Conservation (phyloP, 2,888 invertebrate species). For the Drosophila ezoana region DNA sequence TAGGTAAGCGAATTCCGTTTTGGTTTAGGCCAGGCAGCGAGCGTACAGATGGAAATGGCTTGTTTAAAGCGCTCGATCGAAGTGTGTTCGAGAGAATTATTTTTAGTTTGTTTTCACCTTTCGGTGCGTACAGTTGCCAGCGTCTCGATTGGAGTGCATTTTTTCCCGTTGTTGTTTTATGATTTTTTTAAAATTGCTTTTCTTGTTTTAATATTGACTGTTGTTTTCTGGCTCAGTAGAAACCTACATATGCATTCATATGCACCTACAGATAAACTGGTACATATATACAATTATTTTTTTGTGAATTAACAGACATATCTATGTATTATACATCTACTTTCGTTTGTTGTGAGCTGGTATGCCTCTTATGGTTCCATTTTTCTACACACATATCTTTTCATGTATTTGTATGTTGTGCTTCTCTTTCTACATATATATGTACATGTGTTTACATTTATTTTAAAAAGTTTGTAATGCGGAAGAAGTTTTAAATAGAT, state of each 20-base stretch:
- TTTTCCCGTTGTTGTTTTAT: conserved; percentile 9
- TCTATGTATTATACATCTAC: conserved; percentile 9
- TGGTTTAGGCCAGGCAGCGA: conserved; percentile 26
- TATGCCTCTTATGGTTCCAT: background rate
- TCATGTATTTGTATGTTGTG: background rate
- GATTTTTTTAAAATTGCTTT: conserved; percentile 6
- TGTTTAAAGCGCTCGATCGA: conserved; percentile 60
- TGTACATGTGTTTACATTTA: conserved; percentile 1
- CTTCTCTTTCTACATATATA: conserved; percentile 6
- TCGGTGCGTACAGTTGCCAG: conserved; percentile 70
- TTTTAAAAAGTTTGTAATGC: background rate
- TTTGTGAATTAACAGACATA: background rate
- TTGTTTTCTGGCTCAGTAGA: conserved; percentile 12
- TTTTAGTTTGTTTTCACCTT: conserved; percentile 77
- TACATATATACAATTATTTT: background rate
- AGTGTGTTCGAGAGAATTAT: conserved; percentile 64
- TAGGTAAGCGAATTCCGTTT: conserved; percentile 29
- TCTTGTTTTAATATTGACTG: conserved; percentile 11
- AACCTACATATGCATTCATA: background rate
- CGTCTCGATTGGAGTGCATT: conserved; percentile 12
- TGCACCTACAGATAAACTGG: background rate
- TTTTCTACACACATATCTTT: conserved; percentile 13
- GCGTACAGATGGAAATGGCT: conserved; percentile 33
- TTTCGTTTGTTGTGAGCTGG: conserved; percentile 34
- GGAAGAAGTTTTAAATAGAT: conserved; percentile 29